phyloP scores from a whole-genome alignment of 2,113 vertebrate genomes.

The Mesitornis unicolor region DNA sequence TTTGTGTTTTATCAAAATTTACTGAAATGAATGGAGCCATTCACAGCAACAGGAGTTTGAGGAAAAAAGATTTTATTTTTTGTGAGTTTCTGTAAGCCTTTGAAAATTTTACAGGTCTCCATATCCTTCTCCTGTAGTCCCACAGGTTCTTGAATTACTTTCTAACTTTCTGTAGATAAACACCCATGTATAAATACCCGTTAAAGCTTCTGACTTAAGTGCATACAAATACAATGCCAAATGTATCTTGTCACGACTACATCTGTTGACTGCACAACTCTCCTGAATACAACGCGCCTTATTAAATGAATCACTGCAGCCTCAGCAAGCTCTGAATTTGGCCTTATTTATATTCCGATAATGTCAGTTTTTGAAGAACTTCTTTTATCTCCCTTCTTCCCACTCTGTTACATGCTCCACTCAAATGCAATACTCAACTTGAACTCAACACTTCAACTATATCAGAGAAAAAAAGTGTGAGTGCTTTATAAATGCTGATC shows the following conservation, averaged over 20 bases:
- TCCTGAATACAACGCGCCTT: rapidly evolving
- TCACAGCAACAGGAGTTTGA: neutral
- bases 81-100: neutral
- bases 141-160: neutral
- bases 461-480: neutral
- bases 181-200: neutral
- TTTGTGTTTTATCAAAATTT: constrained; percentile 11
- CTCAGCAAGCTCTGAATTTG: neutral
- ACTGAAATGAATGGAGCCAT: constrained; percentile 15
- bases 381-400: neutral
- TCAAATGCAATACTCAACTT: neutral
- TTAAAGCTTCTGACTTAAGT: neutral
- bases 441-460: neutral
- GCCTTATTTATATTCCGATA: neutral
- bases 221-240: neutral
- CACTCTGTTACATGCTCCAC: neutral
- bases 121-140: neutral
- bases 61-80: neutral
- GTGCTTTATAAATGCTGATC: neutral
- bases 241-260: neutral
- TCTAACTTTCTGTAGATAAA: neutral
- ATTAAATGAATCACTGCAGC: neutral
- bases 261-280: neutral
- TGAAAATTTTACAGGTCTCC: neutral
- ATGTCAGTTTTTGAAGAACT: neutral